Base-by-base conservation (phyloP, 2,113 vertebrate genomes). In the Arvicanthis niloticus region DNA sequence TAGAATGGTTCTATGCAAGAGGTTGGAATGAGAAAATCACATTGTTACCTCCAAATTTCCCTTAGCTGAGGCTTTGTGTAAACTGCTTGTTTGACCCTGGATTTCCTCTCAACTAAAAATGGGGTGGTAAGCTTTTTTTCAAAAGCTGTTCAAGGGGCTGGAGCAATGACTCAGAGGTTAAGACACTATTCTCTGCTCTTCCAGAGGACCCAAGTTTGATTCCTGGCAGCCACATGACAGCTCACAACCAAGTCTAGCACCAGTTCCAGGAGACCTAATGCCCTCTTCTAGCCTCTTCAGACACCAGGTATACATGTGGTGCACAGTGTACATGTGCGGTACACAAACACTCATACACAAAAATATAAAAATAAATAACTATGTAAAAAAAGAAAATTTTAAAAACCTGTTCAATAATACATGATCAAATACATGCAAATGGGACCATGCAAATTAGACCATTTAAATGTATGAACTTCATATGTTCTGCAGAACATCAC, bases 381-480 rank as follows among this genome's bases (percentile, higher is more conserved):
- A 29, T 31, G 62, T 67, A 31, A 31, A 31, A 34, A 68, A 68
- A 15, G 1, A 34, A 68, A 68, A 31, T 42, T 40, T 56, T 75
- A 31, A 67, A 88, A 85, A 70, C 68, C 53, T 67, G 6, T 7
- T 82, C 17, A 89, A 31, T 60, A 73, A 94, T 40, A 90, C 26
- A 1, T 62, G 56, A 87, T 77, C 37, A 92, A 96, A 91, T 56
- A 81, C 81, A 82, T 78, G 4, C 24, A 88, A 85, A 81, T n/a
- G n/a, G n/a, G n/a, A n/a, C n/a, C n/a, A n/a, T 76, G 51, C 88
- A 15, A 16, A 88, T 4, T 29, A 60, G 2, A 75, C 1, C 37
- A 62, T 67, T 93, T 75, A 26, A 5, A 77, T 31, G 78, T 13
- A 81, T n/a, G 60, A 77, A 56, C 37, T 67, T 58, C 3, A 72